Evolutionary conservation across 2,113 vertebrate genomes (phyloP), one percentile per base, ranked within the genome.

Genomic region (Ptychochromis oligacanthus): DNA sequence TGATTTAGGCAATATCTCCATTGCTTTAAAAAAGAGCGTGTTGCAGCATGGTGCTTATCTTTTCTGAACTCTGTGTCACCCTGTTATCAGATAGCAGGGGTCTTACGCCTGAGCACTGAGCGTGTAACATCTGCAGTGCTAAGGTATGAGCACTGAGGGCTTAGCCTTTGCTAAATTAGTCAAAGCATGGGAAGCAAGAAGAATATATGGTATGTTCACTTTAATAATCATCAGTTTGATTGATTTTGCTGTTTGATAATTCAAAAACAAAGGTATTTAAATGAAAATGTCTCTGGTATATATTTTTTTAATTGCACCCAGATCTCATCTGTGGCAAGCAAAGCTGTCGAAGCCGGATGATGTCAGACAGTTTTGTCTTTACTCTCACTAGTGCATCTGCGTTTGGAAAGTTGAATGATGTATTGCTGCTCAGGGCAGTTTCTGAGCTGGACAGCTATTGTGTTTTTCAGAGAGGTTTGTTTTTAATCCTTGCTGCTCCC

Each of bases 381-480:
- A 12, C 26, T 40, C 13, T 20, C 17, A 24, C 22, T 22, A 15
- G 34, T 6, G 6, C 17, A 26, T 61, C 38, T 64, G 58, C 17
- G 9, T 64, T 61, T 26, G 22, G 28, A 79, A 40, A 65, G 15
- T 43, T 75, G 49, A 34, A 77, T 85, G 81, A 80, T 56, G 60
- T 59, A 81, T 80, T 31, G 79, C 14, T 40, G 82, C 84, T 74
- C n/a, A 3, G 31, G 84, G 46, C 78, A 80, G 77, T 91, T 84
- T 89, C 70, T 74, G 82, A 80, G 77, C 52, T 4, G 55, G 67
- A 85, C 75, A 20, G 43, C 82, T 77, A 84, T 89, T 92, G 86
- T 93, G 46, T 87, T 91, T 54, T 88, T 81, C 79, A 10, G 80
- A 90, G 79, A 83, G 88, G 78, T 87, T 91, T 93, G 87, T 91